phyloP scores from a whole-genome alignment of 2,888 invertebrate genomes.

The Hipparchia semele region DNA sequence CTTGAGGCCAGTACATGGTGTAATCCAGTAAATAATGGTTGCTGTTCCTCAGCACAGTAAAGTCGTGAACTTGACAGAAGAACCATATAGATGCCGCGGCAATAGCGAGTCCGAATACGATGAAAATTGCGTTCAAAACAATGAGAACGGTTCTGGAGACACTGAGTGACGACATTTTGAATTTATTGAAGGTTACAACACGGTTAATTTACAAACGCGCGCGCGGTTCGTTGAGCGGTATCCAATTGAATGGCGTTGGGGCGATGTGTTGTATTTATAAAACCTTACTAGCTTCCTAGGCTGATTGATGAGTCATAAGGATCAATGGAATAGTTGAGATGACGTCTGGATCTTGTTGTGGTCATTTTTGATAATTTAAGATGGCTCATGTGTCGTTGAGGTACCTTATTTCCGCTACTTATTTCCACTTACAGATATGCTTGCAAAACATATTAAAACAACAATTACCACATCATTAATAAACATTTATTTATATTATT shows the following conservation, averaged over 20 bases:
- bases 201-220: constrained; percentile 24
- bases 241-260: constrained; percentile 62
- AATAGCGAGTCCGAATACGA: constrained; percentile 58
- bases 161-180: constrained; percentile 46
- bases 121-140: constrained; percentile 59
- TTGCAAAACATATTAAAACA: too few relatives aligned
- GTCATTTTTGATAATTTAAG: constrained; percentile 8
- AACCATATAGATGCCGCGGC: constrained; percentile 65
- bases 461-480: too few relatives aligned
- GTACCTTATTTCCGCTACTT: not conserved
- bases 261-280: constrained; percentile 51
- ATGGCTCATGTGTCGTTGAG: not conserved
- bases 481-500: too few relatives aligned
- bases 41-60: constrained; percentile 62
- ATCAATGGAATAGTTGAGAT: constrained; percentile 34
- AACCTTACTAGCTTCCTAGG: constrained; percentile 39
- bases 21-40: constrained; percentile 74
- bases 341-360: constrained; percentile 15
- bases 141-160: constrained; percentile 48
- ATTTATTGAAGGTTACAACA: constrained; percentile 9
- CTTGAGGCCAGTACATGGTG: constrained; percentile 75
- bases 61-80: constrained; percentile 61
- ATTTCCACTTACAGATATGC: too few relatives aligned
- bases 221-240: constrained; percentile 39
- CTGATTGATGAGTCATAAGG: constrained; percentile 43